phyloP scores from a whole-genome alignment of 2,888 invertebrate genomes.

The Steinernema carpocapsae region DNA sequence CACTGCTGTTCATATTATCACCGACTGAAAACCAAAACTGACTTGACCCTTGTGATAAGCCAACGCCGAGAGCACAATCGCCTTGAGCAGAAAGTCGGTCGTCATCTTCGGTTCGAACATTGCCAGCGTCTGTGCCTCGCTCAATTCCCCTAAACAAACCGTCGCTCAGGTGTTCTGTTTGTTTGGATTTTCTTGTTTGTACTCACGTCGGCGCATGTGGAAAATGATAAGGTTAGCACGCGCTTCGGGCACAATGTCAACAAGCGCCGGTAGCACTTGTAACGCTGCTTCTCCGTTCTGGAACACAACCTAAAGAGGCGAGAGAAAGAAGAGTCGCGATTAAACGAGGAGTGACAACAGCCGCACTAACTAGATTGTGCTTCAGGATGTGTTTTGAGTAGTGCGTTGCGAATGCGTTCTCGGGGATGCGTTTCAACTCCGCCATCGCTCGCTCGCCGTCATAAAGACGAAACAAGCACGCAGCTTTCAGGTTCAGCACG shows the following conservation, averaged over 20 bases:
- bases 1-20: too few species aligned
- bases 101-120: constrained; percentile 90
- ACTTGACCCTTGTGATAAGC: constrained; percentile 78
- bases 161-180: constrained; percentile 2
- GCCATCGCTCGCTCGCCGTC: constrained; percentile 89
- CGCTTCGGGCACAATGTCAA: constrained; percentile 95
- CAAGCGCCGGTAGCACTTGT: constrained; percentile 79
- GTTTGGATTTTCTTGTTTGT: neutral
- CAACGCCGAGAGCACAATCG: constrained; percentile 89
- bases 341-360: neutral
- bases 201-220: constrained; percentile 79
- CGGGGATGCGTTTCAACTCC: constrained; percentile 47
- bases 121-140: constrained; percentile 54
- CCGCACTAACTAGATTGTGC: constrained; percentile 27
- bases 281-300: constrained; percentile 65
- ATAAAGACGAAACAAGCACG: constrained; percentile 83
- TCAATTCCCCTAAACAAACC: constrained; percentile 53
- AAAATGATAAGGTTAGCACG: constrained; percentile 92
- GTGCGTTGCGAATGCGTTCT: constrained; percentile 7
- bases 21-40: neutral
- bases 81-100: constrained; percentile 93
- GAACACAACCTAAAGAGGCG: constrained; percentile 72
- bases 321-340: constrained; percentile 21
- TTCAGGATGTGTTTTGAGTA: constrained; percentile 21
- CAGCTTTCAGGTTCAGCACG: constrained; percentile 89